Evolutionary conservation across 2,113 vertebrate species (phyloP).

Genomic region (Forbesichthys papilliferus): DNA sequence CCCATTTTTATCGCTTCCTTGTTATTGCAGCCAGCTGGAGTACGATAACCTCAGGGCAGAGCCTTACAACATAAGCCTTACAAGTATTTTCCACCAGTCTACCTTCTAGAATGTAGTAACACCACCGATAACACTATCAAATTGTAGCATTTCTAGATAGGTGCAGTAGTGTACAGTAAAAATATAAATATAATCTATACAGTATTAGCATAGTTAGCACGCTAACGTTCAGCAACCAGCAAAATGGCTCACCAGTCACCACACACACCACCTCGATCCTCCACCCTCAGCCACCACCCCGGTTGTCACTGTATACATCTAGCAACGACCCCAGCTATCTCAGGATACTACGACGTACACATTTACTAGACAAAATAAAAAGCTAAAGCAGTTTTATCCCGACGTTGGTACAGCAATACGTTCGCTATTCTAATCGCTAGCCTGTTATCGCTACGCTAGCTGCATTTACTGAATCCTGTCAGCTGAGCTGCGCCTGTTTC

Average conservation of each 20-base stretch:
- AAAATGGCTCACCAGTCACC: conserved; percentile 33
- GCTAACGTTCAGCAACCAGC: conserved; percentile 25
- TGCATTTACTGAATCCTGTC: conserved; percentile 28
- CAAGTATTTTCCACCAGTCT: background rate
- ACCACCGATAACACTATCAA: background rate
- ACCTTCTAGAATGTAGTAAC: background rate
- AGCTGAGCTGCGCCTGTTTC: conserved; percentile 39
- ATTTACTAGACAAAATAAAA: background rate
- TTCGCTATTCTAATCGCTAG: conserved; percentile 4
- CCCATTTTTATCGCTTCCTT: conserved; percentile 25
- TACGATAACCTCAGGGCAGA: conserved; percentile 17
- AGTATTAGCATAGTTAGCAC: conserved; percentile 21
- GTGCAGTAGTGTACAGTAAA: background rate
- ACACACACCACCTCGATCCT: conserved; percentile 42
- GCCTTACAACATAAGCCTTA: background rate
- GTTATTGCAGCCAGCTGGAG: conserved; percentile 6
- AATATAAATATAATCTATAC: background rate
- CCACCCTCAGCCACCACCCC: conserved; percentile 23
- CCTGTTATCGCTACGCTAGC: conserved; percentile 38
- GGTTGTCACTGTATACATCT: conserved; percentile 33
- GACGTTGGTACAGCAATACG: conserved; percentile 28
- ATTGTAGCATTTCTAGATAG: background rate
- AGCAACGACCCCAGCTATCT: background rate
- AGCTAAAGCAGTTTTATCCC: background rate
- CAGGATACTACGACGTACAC: background rate